Base-by-base conservation (phyloP, 2,113 vertebrate species). In the Sakesphorus luctuosus region DNA sequence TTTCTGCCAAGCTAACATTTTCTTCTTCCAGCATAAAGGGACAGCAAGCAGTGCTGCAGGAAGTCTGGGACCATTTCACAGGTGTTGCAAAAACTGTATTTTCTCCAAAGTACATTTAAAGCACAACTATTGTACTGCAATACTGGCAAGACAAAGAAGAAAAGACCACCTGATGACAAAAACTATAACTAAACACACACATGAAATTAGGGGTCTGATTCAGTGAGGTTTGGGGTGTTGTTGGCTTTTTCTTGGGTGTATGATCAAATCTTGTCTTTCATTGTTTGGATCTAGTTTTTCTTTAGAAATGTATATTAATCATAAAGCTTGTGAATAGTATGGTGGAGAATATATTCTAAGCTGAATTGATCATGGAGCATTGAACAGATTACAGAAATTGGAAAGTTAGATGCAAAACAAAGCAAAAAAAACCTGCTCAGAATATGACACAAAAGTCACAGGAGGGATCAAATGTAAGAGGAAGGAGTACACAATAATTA, bases 381-480 rank as follows among this genome's bases (percentile, higher is more conserved):
- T 47, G 33, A 90, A 69, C 46, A 84, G 38, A 93, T 63, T n/a
- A 87, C 21, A 86, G n/a, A 44, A 74, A 72, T 74, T 96, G 35
- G 15, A 73, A 95, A 90, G 68, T 81, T 29, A 84, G 62, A 20
- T 71, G n/a, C 44, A 84, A 88, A 96, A 89, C 26, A 91, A 92
- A 87, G 49, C 26, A 85, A 93, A 59, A 18, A 18, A 84, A 63
- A 84, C 78, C 43, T 52, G 10, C 82, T 82, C 65, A 86, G 46
- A 93, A 31, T 53, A 91, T 5, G 4, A 88, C 92, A 90, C 23
- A 50, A 78, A 93, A 77, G n/a, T 82, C 52, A 10, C 61, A 73
- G 38, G 36, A 93, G 43, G 36, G 19, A 84, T 18, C 3, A 19
- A 61, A 91, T 72, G n/a, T 73, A 77, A 58, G 38, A 91, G 12